These are phyloP conservation scores for Paratrypauchen microcephalus DNA, from an alignment of 2,797 vertebrate genomes.

Conservation along the genomic window DNA sequence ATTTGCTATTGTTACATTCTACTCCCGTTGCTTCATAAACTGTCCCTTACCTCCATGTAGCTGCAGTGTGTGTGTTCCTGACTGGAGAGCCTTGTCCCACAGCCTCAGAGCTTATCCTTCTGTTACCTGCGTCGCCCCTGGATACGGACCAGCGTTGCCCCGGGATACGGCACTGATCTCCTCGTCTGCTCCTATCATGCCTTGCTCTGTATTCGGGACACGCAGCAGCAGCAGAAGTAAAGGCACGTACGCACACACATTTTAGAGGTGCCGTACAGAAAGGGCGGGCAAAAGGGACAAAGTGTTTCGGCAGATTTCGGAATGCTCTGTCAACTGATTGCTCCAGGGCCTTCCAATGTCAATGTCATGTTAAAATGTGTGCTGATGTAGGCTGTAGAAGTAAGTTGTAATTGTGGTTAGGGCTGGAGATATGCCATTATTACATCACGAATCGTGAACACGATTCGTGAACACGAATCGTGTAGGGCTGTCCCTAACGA, in stretches of 20 bases:
- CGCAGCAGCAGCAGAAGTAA: conserved; percentile 15
- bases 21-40: too few species aligned
- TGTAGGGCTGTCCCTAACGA: too few species aligned
- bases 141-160: conserved; percentile 42
- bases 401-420: too few species aligned
- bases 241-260: conserved; percentile 6
- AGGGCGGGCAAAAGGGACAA: neutral
- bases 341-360: too few species aligned
- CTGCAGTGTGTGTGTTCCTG: neutral
- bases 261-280: neutral
- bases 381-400: too few species aligned
- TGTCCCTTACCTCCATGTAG: too few species aligned
- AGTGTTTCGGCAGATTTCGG: neutral
- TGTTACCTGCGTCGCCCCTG: conserved; percentile 60
- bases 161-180: conserved; percentile 45
- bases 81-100: conserved; percentile 14
- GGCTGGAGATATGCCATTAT: too few species aligned
- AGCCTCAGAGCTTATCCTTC: conserved; percentile 23
- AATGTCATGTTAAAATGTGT: too few species aligned
- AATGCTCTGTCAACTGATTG: too few species aligned
- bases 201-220: conserved; percentile 53
- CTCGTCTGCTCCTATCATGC: conserved; percentile 26
- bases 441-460: too few species aligned
- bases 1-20: too few species aligned
- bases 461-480: too few species aligned